phyloP scores from a whole-genome alignment of 2,113 vertebrate genomes.

The Leptobrachium ailaonicum region DNA sequence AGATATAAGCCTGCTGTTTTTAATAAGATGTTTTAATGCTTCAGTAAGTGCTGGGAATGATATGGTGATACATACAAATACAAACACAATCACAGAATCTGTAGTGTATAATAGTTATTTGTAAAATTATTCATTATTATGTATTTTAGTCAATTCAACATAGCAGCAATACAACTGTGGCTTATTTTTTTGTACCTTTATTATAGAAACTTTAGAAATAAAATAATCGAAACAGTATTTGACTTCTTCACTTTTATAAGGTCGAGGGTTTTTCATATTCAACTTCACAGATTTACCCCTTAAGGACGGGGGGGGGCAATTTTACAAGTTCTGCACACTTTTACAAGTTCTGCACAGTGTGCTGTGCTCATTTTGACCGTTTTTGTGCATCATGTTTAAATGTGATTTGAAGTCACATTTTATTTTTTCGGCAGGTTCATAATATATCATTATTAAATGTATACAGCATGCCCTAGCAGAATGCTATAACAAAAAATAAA shows the following conservation, averaged over 20 bases:
- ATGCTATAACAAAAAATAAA: no score
- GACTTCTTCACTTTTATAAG: not conserved
- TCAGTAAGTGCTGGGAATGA: slow-evolving; percentile 10
- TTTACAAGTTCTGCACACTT: no score
- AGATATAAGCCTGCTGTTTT: slow-evolving; percentile 34
- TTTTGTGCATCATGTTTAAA: no score
- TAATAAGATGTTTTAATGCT: slow-evolving; percentile 21
- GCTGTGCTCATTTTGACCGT: no score
- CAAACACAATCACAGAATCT: not conserved
- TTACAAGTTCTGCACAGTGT: no score
- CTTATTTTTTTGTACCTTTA: not conserved
- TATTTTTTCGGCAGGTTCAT: no score
- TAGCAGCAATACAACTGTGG: not conserved
- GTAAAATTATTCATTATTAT: not conserved
- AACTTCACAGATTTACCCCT: no score
- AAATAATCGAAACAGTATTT: not conserved
- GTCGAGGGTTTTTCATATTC: no score
- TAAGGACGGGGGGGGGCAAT: no score
- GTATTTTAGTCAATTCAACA: not conserved
- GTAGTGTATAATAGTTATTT: not conserved
- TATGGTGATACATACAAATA: not conserved
- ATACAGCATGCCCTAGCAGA: no score
- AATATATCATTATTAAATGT: no score
- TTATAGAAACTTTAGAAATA: not conserved
- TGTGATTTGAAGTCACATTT: no score